phyloP scores from a whole-genome alignment of 2,888 invertebrate genomes.

The Andrena bicolor region DNA sequence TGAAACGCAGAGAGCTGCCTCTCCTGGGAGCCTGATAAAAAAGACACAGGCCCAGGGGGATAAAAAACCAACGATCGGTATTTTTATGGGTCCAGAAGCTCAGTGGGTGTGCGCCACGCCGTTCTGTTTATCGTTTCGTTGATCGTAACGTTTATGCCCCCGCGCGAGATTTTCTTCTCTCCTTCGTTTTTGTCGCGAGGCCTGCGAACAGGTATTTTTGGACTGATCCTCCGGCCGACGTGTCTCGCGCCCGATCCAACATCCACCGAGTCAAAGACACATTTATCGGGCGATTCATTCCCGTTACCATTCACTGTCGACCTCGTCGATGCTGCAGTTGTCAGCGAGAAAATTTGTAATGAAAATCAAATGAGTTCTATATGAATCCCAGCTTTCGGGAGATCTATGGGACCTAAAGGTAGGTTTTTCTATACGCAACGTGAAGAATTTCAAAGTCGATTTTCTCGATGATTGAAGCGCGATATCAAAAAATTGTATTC shows the following conservation, averaged over 20 bases:
- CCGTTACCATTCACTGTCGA: slow-evolving; percentile 2
- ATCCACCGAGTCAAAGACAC: slow-evolving; percentile 19
- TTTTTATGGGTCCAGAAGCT: slow-evolving; percentile 55
- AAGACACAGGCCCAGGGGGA: slow-evolving; percentile 34
- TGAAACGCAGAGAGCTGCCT: slow-evolving; percentile 15
- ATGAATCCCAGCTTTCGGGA: not conserved
- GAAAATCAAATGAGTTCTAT: not conserved
- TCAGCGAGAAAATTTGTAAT: not conserved
- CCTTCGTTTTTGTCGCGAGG: slow-evolving; percentile 29
- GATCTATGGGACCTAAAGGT: no score
- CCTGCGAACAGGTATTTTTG: slow-evolving; percentile 45
- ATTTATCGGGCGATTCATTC: slow-evolving; percentile 23
- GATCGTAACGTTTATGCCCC: slow-evolving; percentile 48
- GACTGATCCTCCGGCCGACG: slow-evolving; percentile 16
- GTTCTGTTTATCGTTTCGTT: slow-evolving; percentile 51
- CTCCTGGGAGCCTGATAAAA: slow-evolving; percentile 39
- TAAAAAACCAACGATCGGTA: slow-evolving; percentile 51
- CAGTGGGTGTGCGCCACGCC: slow-evolving; percentile 39
- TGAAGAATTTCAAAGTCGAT: no score
- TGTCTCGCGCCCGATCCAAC: slow-evolving; percentile 1
- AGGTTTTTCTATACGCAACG: no score
- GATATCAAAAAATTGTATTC: no score
- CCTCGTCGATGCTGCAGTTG: not conserved
- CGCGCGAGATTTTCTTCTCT: slow-evolving; percentile 21
- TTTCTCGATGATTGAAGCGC: no score